A percentile compares a stretch with the other conserved stretches of the same genome.
These are phyloP conservation scores for Leptopilina syphax DNA, from an alignment of 2,888 invertebrate species.

Conservation along the genomic window DNA sequence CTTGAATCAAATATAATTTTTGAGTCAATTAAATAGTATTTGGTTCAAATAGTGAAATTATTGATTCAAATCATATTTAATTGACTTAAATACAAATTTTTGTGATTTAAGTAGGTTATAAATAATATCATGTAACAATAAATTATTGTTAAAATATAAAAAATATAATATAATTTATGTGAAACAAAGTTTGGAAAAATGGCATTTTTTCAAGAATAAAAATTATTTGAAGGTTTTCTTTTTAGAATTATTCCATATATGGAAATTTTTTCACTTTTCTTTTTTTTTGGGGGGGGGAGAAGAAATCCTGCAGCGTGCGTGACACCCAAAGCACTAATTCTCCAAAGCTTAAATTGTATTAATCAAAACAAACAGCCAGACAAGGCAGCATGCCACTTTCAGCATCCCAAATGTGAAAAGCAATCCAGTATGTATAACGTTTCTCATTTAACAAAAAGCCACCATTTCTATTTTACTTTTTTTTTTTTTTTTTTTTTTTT, in stretches of 20 bases:
- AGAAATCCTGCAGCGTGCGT: conserved; percentile 22
- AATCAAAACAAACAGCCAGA: conserved; percentile 36
- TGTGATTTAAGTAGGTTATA: too few relatives aligned
- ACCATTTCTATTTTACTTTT: neutral
- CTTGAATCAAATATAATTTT: too few relatives aligned
- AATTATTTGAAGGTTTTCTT: neutral
- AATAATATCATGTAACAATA: too few relatives aligned
- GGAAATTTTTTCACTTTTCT: neutral
- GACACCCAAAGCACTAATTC: conserved; percentile 14
- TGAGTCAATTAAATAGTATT: too few relatives aligned
- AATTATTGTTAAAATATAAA: too few relatives aligned
- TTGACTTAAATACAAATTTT: too few relatives aligned
- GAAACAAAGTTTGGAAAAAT: too few relatives aligned
- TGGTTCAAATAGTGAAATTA: too few relatives aligned
- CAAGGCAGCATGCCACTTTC: conserved; percentile 38
- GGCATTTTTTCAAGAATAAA: too few relatives aligned
- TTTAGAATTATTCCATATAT: conserved; percentile 7
- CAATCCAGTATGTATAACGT: conserved; percentile 33
- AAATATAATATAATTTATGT: too few relatives aligned
- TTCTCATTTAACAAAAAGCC: neutral
- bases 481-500: neutral
- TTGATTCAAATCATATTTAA: too few relatives aligned
- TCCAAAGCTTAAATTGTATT: conserved; percentile 26
- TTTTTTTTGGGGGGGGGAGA: neutral
- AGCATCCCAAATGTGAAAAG: conserved; percentile 21